These are phyloP conservation scores for Myotis yumanensis DNA, from an alignment of 2,113 vertebrate species.

Conservation along the genomic window DNA sequence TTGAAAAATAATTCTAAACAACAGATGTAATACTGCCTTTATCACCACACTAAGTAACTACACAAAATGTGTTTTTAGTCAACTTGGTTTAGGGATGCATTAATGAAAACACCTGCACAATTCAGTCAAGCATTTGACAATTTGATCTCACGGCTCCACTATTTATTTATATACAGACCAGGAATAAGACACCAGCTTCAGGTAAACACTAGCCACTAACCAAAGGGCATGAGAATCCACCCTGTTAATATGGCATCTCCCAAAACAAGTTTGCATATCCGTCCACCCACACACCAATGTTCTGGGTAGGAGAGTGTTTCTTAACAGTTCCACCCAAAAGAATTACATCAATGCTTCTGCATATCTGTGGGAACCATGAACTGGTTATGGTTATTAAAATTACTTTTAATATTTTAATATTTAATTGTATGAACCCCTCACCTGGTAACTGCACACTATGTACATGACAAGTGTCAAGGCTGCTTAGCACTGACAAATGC, in stretches of 20 bases:
- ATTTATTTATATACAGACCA: not conserved
- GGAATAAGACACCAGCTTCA: not conserved
- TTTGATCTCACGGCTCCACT: not conserved
- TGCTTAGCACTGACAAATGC: not conserved
- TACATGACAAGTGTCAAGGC: not conserved
- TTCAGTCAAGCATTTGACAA: not conserved
- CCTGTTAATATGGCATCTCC: not conserved
- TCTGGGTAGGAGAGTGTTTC: not conserved
- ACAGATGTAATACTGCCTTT: not conserved
- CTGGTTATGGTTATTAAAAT: not conserved
- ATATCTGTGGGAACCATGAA: not conserved
- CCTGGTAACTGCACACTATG: not conserved
- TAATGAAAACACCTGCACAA: not conserved
- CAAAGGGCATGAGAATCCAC: not conserved
- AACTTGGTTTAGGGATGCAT: not conserved
- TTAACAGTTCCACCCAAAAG: not conserved
- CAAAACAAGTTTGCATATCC: not conserved
- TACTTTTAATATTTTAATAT: not conserved
- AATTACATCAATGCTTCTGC: not conserved
- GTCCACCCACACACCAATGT: not conserved
- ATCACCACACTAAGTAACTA: not conserved
- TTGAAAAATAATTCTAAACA: not conserved
- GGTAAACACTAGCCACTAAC: not conserved
- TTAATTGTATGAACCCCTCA: not conserved
- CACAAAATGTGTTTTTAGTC: not conserved